A percentile compares a stretch with the other conserved stretches of the same genome.
phyloP scores from a whole-genome alignment of 2,797 vertebrate genomes.

The Neosalanx taihuensis region DNA sequence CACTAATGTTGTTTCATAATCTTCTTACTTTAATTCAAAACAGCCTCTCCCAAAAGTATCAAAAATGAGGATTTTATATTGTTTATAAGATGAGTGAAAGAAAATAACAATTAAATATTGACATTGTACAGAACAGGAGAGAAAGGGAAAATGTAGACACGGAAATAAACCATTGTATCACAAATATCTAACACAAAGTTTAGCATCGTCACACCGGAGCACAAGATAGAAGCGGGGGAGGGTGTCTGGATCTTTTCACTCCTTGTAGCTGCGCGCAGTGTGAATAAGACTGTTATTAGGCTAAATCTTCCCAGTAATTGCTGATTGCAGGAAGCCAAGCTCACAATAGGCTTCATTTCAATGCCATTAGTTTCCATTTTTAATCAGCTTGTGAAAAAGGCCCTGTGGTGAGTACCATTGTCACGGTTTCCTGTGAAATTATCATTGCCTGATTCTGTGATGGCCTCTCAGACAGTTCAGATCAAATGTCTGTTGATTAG shows the following conservation, averaged over 20 bases:
- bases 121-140: not conserved
- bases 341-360: slow-evolving; percentile 28
- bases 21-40: not conserved
- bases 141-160: not conserved
- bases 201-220: not conserved
- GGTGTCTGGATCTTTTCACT: not conserved
- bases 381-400: slow-evolving; percentile 43
- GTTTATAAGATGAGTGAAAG: no score
- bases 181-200: not conserved
- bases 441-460: slow-evolving; percentile 27
- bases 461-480: not conserved
- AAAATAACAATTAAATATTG: no score
- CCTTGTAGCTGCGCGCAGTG: not conserved
- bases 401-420: slow-evolving; percentile 42
- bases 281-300: slow-evolving; percentile 17
- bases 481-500: slow-evolving; percentile 34
- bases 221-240: not conserved
- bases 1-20: not conserved
- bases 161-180: not conserved
- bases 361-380: slow-evolving; percentile 34
- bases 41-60: not conserved
- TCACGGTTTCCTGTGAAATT: slow-evolving; percentile 44
- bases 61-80: not conserved
- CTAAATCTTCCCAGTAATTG: slow-evolving; percentile 9
- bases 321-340: slow-evolving; percentile 38